Evolutionary conservation across 2,113 vertebrate species (phyloP), one percentile per base, ranked within the genome.

Genomic region (Megaleporinus macrocephalus): DNA sequence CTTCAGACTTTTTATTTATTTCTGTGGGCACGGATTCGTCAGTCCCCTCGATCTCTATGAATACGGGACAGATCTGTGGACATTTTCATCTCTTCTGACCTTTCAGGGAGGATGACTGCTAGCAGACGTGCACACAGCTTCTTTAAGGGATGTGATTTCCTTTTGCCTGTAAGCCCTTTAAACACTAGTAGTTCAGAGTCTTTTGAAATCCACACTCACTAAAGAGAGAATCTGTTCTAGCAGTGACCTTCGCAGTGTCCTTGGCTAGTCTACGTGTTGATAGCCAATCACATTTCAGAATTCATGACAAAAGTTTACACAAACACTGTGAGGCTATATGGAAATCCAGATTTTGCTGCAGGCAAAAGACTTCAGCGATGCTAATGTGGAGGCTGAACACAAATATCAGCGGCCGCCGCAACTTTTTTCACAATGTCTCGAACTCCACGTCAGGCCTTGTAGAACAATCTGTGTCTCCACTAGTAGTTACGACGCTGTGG

Each of bases 241-340:
- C 66, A 11, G 33, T 44, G 66, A 70, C 66, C 66, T 70, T 70
- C 66, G 44, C 33, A 70, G 33, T 70, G 66, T 70, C 33, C 33
- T 69, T 14, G 22, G 66, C 18, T 70, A 24, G 20, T 41, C 66
- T 70, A n/a, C 36, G 20, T 70, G 33, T 44, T 70, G 41, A 44
- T 15, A 24, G 66, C 13, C 2, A 44, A 24, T 70, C 22, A 70
- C 7, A 41, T 44, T 44, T 12, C 16, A 68, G 1, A 16, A 65
- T 65, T 30, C 26, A 65, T 30, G 29, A 65, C 65, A 9, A 26
- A 22, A 68, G 30, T n/a, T 68, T 41, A n/a, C 22, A 24, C 15
- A 70, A 13, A 41, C 66, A 57, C 55, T 22, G 57, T 61, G 57
- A 61, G 12, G n/a, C 57, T 26, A 61, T 15, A 61, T 13, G 20